Percentiles rank a stretch among this genome's conserved stretches.
Evolutionary conservation across 2,113 vertebrate species (phyloP).

Genomic region (Cygnus atratus): DNA sequence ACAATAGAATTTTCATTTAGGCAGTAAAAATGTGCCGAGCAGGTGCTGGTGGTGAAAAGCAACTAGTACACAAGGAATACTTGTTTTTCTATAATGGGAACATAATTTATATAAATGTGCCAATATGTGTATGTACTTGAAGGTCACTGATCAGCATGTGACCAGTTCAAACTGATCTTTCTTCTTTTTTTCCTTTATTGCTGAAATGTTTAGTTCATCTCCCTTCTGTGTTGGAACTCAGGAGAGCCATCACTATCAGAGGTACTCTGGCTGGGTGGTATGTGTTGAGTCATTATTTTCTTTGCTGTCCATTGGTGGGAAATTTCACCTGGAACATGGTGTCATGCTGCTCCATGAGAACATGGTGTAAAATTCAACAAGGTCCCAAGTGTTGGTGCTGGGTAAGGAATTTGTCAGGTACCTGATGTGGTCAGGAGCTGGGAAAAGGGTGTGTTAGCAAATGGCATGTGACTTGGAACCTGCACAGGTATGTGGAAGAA

Average conservation of each 20-base stretch:
- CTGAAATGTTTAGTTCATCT: neutral
- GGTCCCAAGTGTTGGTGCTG: constrained; percentile 24
- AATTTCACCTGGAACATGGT: constrained; percentile 5
- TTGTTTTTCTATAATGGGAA: neutral
- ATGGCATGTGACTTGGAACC: too few relatives aligned
- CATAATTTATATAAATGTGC: neutral
- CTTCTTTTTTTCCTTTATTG: neutral
- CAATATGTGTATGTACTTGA: too few relatives aligned
- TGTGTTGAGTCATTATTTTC: neutral
- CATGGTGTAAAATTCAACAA: constrained; percentile 16
- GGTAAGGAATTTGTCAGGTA: constrained; percentile 1
- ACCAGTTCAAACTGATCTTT: neutral
- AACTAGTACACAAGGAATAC: neutral
- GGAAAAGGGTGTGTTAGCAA: too few relatives aligned
- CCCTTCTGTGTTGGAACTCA: too few relatives aligned
- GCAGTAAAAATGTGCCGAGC: neutral
- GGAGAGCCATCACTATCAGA: too few relatives aligned
- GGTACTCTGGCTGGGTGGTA: neutral
- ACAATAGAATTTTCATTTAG: neutral
- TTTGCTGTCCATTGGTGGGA: neutral
- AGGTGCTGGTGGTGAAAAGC: neutral
- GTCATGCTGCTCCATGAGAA: constrained; percentile 6
- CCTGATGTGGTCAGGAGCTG: too few relatives aligned
- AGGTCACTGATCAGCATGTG: too few relatives aligned
- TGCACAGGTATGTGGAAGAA: neutral